Percentiles rank a stretch among this genome's conserved stretches.
Evolutionary conservation across 2,888 invertebrate genomes (phyloP).

Genomic region (Steinernema scapterisci): DNA sequence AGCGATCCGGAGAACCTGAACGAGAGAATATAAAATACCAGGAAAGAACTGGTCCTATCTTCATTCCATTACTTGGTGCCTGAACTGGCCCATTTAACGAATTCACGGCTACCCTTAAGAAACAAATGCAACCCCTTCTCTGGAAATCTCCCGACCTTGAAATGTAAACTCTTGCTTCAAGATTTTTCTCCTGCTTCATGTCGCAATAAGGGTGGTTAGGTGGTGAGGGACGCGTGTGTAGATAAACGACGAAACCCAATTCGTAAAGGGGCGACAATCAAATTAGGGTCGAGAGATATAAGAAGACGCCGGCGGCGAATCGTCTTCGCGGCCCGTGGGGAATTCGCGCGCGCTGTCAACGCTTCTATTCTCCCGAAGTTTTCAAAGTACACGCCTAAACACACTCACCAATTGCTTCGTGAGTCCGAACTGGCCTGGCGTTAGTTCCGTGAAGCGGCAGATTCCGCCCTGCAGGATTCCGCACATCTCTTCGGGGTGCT

Average conservation of each 20-base stretch:
- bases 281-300: constrained; percentile 30
- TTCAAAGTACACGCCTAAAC: constrained; percentile 10
- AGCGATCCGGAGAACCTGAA: constrained; percentile 62
- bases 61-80: too few species aligned
- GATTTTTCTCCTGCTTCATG: too few species aligned
- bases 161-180: neutral
- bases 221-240: neutral
- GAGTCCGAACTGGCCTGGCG: constrained; percentile 65
- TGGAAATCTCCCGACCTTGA: too few species aligned
- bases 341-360: constrained; percentile 17
- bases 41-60: too few species aligned
- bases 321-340: constrained; percentile 11
- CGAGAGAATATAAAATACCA: neutral
- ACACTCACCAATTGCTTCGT: constrained; percentile 63
- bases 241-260: neutral
- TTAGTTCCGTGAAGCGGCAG: constrained; percentile 62
- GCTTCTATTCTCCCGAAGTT: neutral
- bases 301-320: constrained; percentile 21
- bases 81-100: too few species aligned
- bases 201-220: neutral
- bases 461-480: constrained; percentile 54
- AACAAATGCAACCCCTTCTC: too few species aligned
- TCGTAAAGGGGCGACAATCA: constrained; percentile 30
- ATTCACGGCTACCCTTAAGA: too few species aligned
- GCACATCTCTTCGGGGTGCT: constrained; percentile 34